Evolutionary conservation across 92 coral and sea anemone species (phyloP).

Genomic region (Umimayanthus kanabou): DNA sequence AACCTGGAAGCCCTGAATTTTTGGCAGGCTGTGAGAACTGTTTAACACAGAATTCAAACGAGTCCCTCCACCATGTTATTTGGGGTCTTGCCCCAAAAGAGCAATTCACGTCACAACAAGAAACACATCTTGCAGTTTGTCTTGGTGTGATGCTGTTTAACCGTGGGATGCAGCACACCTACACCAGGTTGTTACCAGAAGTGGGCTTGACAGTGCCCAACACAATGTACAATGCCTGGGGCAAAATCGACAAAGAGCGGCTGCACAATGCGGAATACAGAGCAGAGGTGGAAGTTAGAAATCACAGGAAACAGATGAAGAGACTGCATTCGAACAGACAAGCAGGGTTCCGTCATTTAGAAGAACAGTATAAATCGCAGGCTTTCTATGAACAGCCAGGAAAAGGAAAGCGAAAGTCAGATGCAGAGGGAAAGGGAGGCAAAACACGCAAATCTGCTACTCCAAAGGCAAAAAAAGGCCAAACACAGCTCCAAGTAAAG

Average conservation of each 20-base stretch:
- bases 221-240: not conserved
- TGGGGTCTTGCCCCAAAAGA: slow-evolving; percentile 55
- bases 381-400: not conserved
- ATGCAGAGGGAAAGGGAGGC: slow-evolving; percentile 4
- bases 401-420: not conserved
- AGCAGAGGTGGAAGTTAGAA: not conserved
- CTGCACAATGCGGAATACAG: not conserved
- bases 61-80: slow-evolving; percentile 36
- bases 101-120: slow-evolving; percentile 45
- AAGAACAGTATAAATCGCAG: slow-evolving; percentile 15
- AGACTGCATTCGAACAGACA: not conserved
- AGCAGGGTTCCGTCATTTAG: slow-evolving; percentile 20
- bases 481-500: slow-evolving; percentile 12
- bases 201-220: slow-evolving; percentile 3
- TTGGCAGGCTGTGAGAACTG: slow-evolving; percentile 65
- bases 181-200: slow-evolving; percentile 6
- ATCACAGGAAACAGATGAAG: slow-evolving; percentile 4
- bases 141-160: slow-evolving; percentile 36
- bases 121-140: slow-evolving; percentile 28
- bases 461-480: not conserved
- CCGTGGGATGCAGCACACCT: slow-evolving; percentile 13
- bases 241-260: not conserved
- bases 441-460: not conserved
- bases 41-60: slow-evolving; percentile 47
- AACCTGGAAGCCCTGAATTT: slow-evolving; percentile 50